Base-by-base conservation (phyloP, 2,888 invertebrate species). In the Drosophila fungiperda region DNA sequence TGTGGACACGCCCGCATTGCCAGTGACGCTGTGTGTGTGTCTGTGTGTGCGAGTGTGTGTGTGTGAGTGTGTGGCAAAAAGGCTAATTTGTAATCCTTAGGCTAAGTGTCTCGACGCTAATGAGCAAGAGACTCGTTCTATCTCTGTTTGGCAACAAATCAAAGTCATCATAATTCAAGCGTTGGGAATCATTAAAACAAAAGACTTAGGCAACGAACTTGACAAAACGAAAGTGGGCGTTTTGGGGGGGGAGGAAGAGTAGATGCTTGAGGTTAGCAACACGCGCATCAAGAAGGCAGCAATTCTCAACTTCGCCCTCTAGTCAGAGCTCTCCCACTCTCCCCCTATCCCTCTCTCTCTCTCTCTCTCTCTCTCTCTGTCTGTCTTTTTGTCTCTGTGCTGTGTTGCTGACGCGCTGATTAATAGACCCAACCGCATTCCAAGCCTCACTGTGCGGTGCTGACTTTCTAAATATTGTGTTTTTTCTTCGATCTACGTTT, bases 181-280 rank as follows among this genome's bases (percentile, higher is more conserved):
- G 75, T 69, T 77, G 71, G 70, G 90, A 45, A 90, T 81, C 87
- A 89, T 88, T 90, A 88, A 89, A 91, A 90, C 91, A 85, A 89
- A 89, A 91, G 91, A 89, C 90, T 91, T 90, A 91, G 83, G 91
- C 85, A 87, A 82, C 91, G 76, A 89, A 89, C 89, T 84, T 77
- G 45, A 20, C 35, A 54, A 26, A 54, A 5, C 6, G 29, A 3
- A 23, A 5, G 8, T 11, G 49, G 29, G 8, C 15, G 0, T n/a
- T 15, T 29, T 29, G 0, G 29, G 32, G 11, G 20, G n/a, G 8
- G 26, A 29, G 15, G 15, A 12, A 20, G 7, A 3, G 15, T 23
- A 45, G 15, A 17, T 23, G 45, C 45, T 42, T 20, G 5, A 53
- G 53, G 45, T n/a, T 50, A 53, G 59, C 67, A 55, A 36, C 23